Percentiles rank a stretch among this genome's conserved stretches.
Evolutionary conservation across 2,797 vertebrate genomes (phyloP).

Genomic region (Phrynocephalus guinanensis): DNA sequence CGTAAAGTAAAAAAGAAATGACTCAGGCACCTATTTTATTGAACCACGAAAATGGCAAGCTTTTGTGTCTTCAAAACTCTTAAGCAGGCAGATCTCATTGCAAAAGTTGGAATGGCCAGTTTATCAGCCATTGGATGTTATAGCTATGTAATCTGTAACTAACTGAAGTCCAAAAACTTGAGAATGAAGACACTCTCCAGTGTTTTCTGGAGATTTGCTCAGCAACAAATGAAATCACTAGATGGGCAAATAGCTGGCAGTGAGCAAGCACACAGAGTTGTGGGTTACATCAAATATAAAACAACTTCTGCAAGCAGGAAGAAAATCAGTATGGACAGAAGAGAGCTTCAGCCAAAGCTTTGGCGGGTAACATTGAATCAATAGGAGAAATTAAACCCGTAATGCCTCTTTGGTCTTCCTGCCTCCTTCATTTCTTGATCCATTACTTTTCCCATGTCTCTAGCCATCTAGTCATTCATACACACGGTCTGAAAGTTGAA

Average conservation of each 20-base stretch:
- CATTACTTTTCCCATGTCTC: neutral
- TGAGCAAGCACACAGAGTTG: conserved; percentile 13
- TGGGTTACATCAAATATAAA: conserved; percentile 15
- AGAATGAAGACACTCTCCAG: too few relatives aligned
- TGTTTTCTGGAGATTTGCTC: neutral
- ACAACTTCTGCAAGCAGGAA: conserved; percentile 26
- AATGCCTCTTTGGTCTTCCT: neutral
- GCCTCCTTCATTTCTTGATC: neutral
- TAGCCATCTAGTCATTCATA: neutral
- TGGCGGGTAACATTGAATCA: conserved; percentile 34
- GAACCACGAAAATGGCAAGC: too few relatives aligned
- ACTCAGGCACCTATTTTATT: too few relatives aligned
- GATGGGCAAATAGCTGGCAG: neutral
- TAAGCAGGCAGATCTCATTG: too few relatives aligned
- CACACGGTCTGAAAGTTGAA: too few relatives aligned
- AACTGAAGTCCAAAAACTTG: too few relatives aligned
- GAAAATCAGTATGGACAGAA: conserved; percentile 12
- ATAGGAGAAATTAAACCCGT: conserved; percentile 26
- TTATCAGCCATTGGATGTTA: too few relatives aligned
- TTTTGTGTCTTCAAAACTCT: too few relatives aligned
- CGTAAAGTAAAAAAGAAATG: too few relatives aligned
- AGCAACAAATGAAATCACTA: neutral
- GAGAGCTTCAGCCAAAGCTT: conserved; percentile 12
- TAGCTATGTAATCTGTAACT: too few relatives aligned
- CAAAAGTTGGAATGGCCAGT: too few relatives aligned